phyloP scores from a whole-genome alignment of 2,797 vertebrate genomes.

The Australoheros facetus region DNA sequence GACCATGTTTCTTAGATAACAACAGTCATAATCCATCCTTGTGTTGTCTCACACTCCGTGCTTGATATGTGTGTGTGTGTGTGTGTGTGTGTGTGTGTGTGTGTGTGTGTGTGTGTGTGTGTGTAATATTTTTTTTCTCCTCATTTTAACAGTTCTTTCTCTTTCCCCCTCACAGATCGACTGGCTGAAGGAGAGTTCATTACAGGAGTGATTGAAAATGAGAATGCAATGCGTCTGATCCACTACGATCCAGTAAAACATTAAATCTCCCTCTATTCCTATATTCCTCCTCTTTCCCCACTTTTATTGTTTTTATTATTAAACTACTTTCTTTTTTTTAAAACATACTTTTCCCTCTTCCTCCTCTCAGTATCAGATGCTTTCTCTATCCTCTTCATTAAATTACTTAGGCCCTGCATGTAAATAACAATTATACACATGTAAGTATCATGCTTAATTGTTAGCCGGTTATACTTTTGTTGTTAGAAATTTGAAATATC shows the following conservation, averaged over 20 bases:
- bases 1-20: slow-evolving; percentile 37
- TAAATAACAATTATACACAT: slow-evolving; percentile 58
- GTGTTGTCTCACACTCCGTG: background rate
- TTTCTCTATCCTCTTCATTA: background rate
- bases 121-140: background rate
- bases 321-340: background rate
- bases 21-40: slow-evolving; percentile 21
- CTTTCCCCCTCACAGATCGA: slow-evolving; percentile 66
- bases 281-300: background rate
- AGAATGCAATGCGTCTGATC: slow-evolving; percentile 83
- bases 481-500: slow-evolving; percentile 45
- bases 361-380: background rate
- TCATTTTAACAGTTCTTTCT: background rate
- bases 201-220: slow-evolving; percentile 82
- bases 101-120: background rate
- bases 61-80: background rate
- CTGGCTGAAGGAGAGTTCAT: slow-evolving; percentile 85
- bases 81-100: too few species aligned
- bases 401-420: slow-evolving; percentile 2
- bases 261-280: slow-evolving; percentile 25
- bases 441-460: background rate
- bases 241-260: slow-evolving; percentile 77
- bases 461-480: slow-evolving; percentile 26
- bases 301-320: slow-evolving; percentile 4
- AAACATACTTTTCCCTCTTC: background rate